These are phyloP conservation scores for Phengaris arion DNA, from an alignment of 2,888 invertebrate species.

Conservation along the genomic window DNA sequence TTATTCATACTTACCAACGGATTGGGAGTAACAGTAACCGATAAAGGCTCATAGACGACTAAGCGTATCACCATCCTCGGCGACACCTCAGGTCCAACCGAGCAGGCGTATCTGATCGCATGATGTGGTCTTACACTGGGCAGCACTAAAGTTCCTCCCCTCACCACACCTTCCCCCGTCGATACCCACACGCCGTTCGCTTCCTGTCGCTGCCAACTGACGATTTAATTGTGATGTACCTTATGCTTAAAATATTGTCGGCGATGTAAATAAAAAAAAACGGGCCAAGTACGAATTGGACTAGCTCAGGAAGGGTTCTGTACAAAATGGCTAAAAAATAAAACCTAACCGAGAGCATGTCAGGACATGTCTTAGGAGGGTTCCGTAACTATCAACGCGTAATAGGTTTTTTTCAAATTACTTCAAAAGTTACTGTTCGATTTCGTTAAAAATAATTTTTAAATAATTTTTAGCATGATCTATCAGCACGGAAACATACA, in stretches of 20 bases:
- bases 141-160: slow-evolving; percentile 67
- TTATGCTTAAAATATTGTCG: slow-evolving; percentile 9
- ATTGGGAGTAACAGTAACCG: slow-evolving; percentile 82
- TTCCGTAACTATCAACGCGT: no score
- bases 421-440: no score
- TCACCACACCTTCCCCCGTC: slow-evolving; percentile 59
- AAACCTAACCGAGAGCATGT: no score
- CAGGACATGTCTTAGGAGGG: no score
- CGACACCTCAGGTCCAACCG: slow-evolving; percentile 83
- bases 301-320: no score
- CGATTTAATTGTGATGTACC: slow-evolving; percentile 37
- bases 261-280: background rate
- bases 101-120: slow-evolving; percentile 85
- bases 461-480: no score
- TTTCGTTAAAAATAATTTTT: no score
- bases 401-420: no score
- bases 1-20: slow-evolving; percentile 74
- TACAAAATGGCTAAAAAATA: no score
- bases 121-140: slow-evolving; percentile 82
- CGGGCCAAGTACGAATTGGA: no score
- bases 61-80: slow-evolving; percentile 82
- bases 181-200: slow-evolving; percentile 60
- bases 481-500: no score
- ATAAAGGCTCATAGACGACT: slow-evolving; percentile 83
- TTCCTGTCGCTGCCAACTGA: slow-evolving; percentile 74